A percentile compares a stretch with the other conserved stretches of the same genome.
Conservation (phyloP, 2,797 vertebrate genomes). For the Gila robusta region DNA sequence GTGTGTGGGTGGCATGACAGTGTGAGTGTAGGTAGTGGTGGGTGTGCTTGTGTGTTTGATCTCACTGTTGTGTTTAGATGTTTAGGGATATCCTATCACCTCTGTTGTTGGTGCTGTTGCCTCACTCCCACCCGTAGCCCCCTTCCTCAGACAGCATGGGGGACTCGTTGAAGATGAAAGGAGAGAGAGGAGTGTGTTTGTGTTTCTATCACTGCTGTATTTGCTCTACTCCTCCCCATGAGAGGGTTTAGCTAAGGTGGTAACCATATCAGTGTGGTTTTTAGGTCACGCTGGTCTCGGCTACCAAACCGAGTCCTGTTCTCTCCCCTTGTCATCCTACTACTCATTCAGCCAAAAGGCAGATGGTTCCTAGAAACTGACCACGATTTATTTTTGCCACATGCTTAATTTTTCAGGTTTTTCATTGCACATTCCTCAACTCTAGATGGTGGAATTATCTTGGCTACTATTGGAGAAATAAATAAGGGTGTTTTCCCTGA, state of each 20-base stretch:
- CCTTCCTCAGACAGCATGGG: slow-evolving; percentile 57
- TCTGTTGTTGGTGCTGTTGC: slow-evolving; percentile 78
- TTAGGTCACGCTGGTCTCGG: slow-evolving; percentile 71
- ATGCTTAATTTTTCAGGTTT: slow-evolving; percentile 21
- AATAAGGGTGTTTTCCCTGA: slow-evolving; percentile 56
- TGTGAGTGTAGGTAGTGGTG: slow-evolving; percentile 45
- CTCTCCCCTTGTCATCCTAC: background rate
- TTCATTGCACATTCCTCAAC: slow-evolving; percentile 13
- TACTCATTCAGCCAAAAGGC: background rate
- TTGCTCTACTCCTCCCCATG: slow-evolving; percentile 74
- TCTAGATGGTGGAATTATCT: slow-evolving; percentile 27
- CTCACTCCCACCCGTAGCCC: slow-evolving; percentile 58
- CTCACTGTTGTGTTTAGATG: slow-evolving; percentile 84
- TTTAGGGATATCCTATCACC: slow-evolving; percentile 85
- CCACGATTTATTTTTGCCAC: background rate
- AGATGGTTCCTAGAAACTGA: background rate
- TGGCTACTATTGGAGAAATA: slow-evolving; percentile 51
- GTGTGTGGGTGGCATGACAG: slow-evolving; percentile 80
- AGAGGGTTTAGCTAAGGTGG: slow-evolving; percentile 74
- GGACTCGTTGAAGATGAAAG: slow-evolving; percentile 76
- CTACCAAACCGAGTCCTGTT: slow-evolving; percentile 59
- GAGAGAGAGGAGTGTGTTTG: slow-evolving; percentile 76
- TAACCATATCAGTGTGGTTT: slow-evolving; percentile 78
- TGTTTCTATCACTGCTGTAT: slow-evolving; percentile 80
- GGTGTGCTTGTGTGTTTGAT: slow-evolving; percentile 73